Evolutionary conservation across 2,113 vertebrate genomes (phyloP).

Genomic region (Toxotes jaculatrix): DNA sequence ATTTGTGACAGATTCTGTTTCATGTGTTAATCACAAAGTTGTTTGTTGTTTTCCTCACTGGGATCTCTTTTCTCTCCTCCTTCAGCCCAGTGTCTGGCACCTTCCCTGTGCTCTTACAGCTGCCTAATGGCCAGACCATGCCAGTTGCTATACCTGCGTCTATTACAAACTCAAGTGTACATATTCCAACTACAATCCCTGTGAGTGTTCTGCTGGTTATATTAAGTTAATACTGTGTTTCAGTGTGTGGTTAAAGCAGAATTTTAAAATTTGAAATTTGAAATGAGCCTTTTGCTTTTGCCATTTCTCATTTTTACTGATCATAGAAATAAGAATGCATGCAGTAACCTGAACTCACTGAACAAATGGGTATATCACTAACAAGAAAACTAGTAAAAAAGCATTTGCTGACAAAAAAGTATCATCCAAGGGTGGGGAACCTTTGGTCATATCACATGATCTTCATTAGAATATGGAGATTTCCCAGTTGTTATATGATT

Average conservation of each 20-base stretch:
- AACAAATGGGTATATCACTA: not conserved
- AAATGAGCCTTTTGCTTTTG: not conserved
- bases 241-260: conserved; percentile 4
- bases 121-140: conserved; percentile 99
- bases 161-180: conserved; percentile 97
- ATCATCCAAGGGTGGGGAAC: not conserved
- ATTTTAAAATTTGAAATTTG: not conserved
- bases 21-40: not conserved
- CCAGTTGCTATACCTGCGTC: conserved; percentile 97
- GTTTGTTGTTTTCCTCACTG: conserved; percentile 23
- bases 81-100: conserved; percentile 95
- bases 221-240: conserved; percentile 13
- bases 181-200: conserved; percentile 97
- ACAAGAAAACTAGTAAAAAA: not conserved
- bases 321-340: not conserved
- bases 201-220: conserved; percentile 84
- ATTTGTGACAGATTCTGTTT: conserved; percentile 11
- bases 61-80: conserved; percentile 81
- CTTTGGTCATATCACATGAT: not conserved
- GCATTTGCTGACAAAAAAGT: not conserved
- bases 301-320: not conserved
- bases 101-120: conserved; percentile 98
- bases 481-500: not conserved
- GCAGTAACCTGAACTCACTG: not conserved
- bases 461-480: not conserved